Evolutionary conservation across 2,888 invertebrate genomes (phyloP), one percentile per base, ranked within the genome.

Genomic region (Ophion costatus): DNA sequence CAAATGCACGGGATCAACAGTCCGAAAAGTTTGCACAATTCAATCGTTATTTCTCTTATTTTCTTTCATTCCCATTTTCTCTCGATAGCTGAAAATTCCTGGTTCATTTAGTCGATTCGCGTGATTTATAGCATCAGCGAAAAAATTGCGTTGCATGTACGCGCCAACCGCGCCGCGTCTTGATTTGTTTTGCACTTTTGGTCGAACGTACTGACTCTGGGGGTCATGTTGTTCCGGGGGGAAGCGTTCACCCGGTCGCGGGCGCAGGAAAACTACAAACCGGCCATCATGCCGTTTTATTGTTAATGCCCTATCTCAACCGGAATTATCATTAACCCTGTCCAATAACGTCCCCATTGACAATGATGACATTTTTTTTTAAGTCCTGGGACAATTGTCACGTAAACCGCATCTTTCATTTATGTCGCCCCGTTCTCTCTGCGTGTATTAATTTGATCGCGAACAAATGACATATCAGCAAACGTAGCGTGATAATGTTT

Each of bases 211-310:
- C n/a, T n/a, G n/a, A n/a, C 67, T 67, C 22, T 22, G 42, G 45
- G 67, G 45, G 14, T 67, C 14, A 67, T 22, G 67, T 45, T 42
- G 22, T 20, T 22, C 45, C 67, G 10, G 67, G 45, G 10, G 67
- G 45, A 17, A 45, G 67, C 42, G 67, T 42, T n/a, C n/a, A 22
- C 38, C 7, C 11, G 45, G 45, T 51, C 22, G 24, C 22, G 24
- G 69, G 24, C 69, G 45, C 69, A 51, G 69, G 22, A 69, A 69
- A 69, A 45, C 14, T 51, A 69, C 38, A 24, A 51, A 51, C 69
- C 69, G 51, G 45, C 17, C 22, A 69, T 45, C 45, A 17, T n/a
- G 22, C 17, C 22, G 69, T 51, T 69, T 24, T 11, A 42, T 69
- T 38, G 17, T 45, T 69, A 69, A 69, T 17, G 22, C 38, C 69